phyloP scores from a whole-genome alignment of 2,888 invertebrate species.

The Andrena bucephala region DNA sequence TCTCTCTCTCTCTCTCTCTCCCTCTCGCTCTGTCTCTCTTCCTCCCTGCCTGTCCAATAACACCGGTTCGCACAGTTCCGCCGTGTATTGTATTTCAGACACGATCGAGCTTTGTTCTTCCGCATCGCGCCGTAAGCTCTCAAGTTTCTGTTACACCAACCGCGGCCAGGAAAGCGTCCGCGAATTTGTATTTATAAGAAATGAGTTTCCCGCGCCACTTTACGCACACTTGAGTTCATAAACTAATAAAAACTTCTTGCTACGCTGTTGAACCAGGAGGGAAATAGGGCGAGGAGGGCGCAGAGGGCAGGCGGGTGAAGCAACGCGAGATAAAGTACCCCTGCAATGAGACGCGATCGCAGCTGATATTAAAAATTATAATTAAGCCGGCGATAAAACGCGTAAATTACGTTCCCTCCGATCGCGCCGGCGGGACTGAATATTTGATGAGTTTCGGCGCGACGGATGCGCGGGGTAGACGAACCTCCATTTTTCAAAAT shows the following conservation, averaged over 20 bases:
- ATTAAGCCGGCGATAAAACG: conserved; percentile 35
- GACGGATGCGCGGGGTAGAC: neutral
- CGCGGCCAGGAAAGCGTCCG: neutral
- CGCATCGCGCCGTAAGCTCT: neutral
- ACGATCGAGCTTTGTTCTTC: conserved; percentile 32
- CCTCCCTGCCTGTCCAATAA: conserved; percentile 1
- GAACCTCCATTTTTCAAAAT: too few species aligned
- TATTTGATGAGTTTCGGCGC: neutral
- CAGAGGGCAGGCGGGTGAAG: neutral
- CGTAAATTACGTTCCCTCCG: conserved; percentile 24
- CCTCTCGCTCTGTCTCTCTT: too few species aligned
- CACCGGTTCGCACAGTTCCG: neutral
- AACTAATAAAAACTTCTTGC: conserved; percentile 43
- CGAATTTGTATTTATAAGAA: conserved; percentile 46
- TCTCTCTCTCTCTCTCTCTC: too few species aligned
- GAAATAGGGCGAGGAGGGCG: neutral
- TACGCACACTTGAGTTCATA: conserved; percentile 34
- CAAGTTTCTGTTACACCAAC: conserved; percentile 2
- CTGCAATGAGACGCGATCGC: conserved; percentile 21
- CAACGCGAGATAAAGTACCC: conserved; percentile 20
- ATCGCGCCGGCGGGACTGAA: neutral
- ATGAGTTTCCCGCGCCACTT: conserved; percentile 15
- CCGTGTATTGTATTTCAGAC: conserved; percentile 28
- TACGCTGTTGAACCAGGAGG: too few species aligned
- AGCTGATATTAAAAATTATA: conserved; percentile 51